phyloP scores from a whole-genome alignment of 2,888 invertebrate species.

The Parelbella ahira region DNA sequence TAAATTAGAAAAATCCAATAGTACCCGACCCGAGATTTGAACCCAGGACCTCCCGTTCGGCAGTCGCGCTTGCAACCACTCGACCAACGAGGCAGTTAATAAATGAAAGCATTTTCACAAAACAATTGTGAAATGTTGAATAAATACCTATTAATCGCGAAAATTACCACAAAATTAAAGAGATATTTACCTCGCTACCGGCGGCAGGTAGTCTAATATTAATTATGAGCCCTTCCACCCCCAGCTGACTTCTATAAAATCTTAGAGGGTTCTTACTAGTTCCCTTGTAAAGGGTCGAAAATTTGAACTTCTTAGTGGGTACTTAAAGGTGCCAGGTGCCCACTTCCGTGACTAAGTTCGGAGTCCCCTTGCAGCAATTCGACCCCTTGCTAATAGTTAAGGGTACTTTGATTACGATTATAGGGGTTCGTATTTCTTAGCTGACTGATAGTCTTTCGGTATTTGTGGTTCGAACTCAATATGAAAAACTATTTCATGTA shows the following conservation, averaged over 20 bases:
- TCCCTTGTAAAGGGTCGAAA: conserved; percentile 6
- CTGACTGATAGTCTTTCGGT: neutral
- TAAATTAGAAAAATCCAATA: too few species aligned
- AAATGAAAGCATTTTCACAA: too few species aligned
- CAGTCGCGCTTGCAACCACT: too few species aligned
- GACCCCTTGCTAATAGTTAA: conserved; percentile 20
- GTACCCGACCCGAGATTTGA: too few species aligned
- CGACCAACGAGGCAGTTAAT: too few species aligned
- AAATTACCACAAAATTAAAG: conserved; percentile 2
- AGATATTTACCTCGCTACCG: too few species aligned
- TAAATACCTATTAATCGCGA: too few species aligned
- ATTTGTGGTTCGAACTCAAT: too few species aligned
- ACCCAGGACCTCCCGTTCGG: too few species aligned
- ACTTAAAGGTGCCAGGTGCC: conserved; percentile 16
- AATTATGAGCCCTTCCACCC: neutral
- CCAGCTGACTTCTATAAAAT: conserved; percentile 21
- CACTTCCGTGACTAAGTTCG: conserved; percentile 15
- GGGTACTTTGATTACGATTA: conserved; percentile 10
- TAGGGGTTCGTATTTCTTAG: conserved; percentile 7
- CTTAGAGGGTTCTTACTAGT: conserved; percentile 17
- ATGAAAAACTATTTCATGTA: too few species aligned
- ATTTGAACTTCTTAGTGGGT: conserved; percentile 19
- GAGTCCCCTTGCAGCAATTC: conserved; percentile 20
- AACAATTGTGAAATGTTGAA: too few species aligned
- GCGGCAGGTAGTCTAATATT: conserved; percentile 2